Percentiles rank a stretch among this genome's conserved stretches.
phyloP scores from a whole-genome alignment of 2,797 vertebrate species.

The Anguilla marmorata region DNA sequence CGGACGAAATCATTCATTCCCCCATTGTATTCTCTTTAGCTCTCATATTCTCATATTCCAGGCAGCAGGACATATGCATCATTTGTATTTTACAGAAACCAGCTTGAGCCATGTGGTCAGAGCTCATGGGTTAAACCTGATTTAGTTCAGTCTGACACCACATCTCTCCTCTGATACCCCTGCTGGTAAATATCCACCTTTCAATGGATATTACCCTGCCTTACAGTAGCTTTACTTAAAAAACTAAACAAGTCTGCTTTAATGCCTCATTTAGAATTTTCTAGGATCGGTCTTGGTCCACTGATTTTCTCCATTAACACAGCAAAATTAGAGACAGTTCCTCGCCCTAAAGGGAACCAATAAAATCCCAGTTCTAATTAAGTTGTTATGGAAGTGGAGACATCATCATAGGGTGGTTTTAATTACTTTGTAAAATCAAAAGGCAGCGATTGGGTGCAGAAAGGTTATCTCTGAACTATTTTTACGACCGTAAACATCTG shows the following conservation, averaged over 20 bases:
- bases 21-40: not conserved
- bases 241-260: slow-evolving; percentile 52
- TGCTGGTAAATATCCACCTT: slow-evolving; percentile 30
- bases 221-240: slow-evolving; percentile 28
- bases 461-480: slow-evolving; percentile 56
- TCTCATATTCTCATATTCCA: not conserved
- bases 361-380: slow-evolving; percentile 50
- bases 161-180: not conserved
- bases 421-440: slow-evolving; percentile 74
- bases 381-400: slow-evolving; percentile 48
- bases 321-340: slow-evolving; percentile 62
- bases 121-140: not conserved
- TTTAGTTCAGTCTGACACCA: not conserved
- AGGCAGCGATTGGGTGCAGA: slow-evolving; percentile 54
- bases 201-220: slow-evolving; percentile 46
- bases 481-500: slow-evolving; percentile 65
- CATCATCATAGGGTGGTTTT: slow-evolving; percentile 67
- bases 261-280: slow-evolving; percentile 61
- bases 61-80: not conserved
- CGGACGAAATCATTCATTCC: not conserved
- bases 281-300: slow-evolving; percentile 51
- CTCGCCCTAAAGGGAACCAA: slow-evolving; percentile 53
- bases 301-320: slow-evolving; percentile 59
- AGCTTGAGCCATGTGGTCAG: not conserved
- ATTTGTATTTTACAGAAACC: not conserved